Base-by-base conservation (phyloP, 2,797 vertebrate species). In the Anguilla pacifica region DNA sequence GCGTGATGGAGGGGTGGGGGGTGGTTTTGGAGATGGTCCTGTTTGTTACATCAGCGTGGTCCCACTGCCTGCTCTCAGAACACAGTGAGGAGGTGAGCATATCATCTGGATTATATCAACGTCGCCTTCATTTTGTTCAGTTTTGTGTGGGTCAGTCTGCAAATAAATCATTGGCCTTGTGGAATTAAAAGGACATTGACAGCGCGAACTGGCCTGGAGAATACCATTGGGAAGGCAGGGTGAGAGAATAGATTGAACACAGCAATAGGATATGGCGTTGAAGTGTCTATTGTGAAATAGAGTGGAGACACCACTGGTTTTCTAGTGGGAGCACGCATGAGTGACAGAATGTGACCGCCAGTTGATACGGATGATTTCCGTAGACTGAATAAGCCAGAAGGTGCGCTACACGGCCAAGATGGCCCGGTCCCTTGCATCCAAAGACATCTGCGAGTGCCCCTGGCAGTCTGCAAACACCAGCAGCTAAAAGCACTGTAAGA, bases 141-240 rank as follows among this genome's bases (percentile, higher is more conserved):
- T 17, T 39, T 64, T 61, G 15, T n/a, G 64, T n/a, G 25, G 35
- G 31, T 39, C 74, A 49, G 43, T 9, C 7, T 46, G 39, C 72
- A 39, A 77, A 39, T 67, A 59, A 70, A 89, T 64, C 19, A 2
- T 61, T 86, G 77, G 70, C 35, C 74, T 57, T 31, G 77, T 59
- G 51, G 87, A 89, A 90, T 87, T 87, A 86, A 87, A 90, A 49
- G n/a, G 25, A 13, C 61, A 90, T 88, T 28, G 89, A 88, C 83
- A 61, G 77, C 67, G 53, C 72, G 64, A 67, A 72, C 74, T 87
- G 84, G 88, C 86, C 28, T 85, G 86, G 72, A 83, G 86, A 85
- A 84, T 39, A 49, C 64, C 83, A 82, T 89, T 17, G n/a, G 61
- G 61, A 82, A 53, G 28, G 55, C 57, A 59, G 84, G 49, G 13